These are phyloP conservation scores for Aethina tumida DNA, from an alignment of 1,140 invertebrate genomes.

Conservation along the genomic window DNA sequence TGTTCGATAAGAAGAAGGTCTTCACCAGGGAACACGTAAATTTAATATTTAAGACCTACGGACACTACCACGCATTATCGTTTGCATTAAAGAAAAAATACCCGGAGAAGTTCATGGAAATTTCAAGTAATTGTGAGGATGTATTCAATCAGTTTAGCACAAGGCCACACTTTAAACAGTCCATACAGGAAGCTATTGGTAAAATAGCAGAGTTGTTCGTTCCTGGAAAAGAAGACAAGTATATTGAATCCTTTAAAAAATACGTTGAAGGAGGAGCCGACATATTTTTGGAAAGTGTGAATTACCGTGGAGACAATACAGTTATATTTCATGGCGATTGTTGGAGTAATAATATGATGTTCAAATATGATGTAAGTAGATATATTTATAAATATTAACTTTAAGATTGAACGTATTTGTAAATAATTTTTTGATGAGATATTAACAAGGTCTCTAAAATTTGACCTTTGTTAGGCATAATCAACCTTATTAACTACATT, in stretches of 20 bases:
- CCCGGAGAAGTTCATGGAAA: slow-evolving; percentile 15
- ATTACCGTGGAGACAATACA: slow-evolving; percentile 14
- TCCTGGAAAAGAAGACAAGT: slow-evolving; percentile 4
- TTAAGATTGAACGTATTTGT: too few relatives aligned
- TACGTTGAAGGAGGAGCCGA: slow-evolving; percentile 3
- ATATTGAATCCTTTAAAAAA: slow-evolving; percentile 12
- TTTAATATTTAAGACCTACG: slow-evolving; percentile 12
- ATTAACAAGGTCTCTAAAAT: too few relatives aligned
- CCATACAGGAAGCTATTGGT: too few relatives aligned
- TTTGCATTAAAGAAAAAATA: slow-evolving; percentile 37
- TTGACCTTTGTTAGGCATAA: too few relatives aligned
- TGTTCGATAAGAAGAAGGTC: slow-evolving; percentile 21
- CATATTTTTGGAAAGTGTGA: slow-evolving; percentile 7
- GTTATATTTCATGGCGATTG: slow-evolving; percentile 18
- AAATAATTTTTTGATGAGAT: too few relatives aligned
- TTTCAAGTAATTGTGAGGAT: slow-evolving; percentile 3
- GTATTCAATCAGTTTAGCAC: slow-evolving; percentile 1
- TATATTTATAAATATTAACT: too few relatives aligned
- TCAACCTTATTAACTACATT: too few relatives aligned
- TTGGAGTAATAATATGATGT: slow-evolving; percentile 17
- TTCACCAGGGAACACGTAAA: slow-evolving; percentile 7
- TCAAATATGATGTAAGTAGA: slow-evolving; percentile 17
- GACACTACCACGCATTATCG: slow-evolving; percentile 25
- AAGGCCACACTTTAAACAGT: too few relatives aligned
- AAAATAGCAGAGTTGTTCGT: too few relatives aligned